Percentiles rank a stretch among this genome's conserved stretches.
These are phyloP conservation scores for Octomys mimax DNA, from an alignment of 2,797 vertebrate genomes.

Conservation along the genomic window DNA sequence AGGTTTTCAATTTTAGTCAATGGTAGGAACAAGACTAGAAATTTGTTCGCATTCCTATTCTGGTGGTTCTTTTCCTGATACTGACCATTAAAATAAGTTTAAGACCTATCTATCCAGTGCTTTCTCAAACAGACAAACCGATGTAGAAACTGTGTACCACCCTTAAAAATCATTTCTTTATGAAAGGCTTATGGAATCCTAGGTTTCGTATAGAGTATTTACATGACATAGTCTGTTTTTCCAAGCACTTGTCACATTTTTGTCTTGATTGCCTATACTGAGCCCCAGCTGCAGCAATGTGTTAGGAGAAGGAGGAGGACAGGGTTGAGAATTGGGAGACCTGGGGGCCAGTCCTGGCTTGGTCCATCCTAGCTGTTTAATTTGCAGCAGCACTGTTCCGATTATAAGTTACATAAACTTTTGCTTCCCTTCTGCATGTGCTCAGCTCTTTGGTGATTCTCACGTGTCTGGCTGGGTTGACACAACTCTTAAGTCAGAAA, in stretches of 20 bases:
- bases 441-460: not conserved
- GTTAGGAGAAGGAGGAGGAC: not conserved
- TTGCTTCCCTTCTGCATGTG: not conserved
- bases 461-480: not conserved
- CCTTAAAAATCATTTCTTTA: constrained; percentile 1
- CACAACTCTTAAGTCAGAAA: not conserved
- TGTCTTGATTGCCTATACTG: constrained; percentile 1
- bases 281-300: not conserved
- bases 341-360: not conserved
- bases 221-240: constrained; percentile 37
- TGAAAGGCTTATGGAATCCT: constrained; percentile 42
- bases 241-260: constrained; percentile 33
- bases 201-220: constrained; percentile 11
- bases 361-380: not conserved
- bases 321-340: not conserved
- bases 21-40: not conserved
- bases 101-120: not conserved
- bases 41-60: not conserved
- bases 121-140: not conserved
- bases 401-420: not conserved
- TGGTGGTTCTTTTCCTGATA: not conserved
- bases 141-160: constrained; percentile 20
- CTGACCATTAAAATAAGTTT: not conserved
- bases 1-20: not conserved
- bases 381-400: not conserved